Conservation (phyloP, 2,113 vertebrate genomes). For the Cyphotilapia sp. region DNA sequence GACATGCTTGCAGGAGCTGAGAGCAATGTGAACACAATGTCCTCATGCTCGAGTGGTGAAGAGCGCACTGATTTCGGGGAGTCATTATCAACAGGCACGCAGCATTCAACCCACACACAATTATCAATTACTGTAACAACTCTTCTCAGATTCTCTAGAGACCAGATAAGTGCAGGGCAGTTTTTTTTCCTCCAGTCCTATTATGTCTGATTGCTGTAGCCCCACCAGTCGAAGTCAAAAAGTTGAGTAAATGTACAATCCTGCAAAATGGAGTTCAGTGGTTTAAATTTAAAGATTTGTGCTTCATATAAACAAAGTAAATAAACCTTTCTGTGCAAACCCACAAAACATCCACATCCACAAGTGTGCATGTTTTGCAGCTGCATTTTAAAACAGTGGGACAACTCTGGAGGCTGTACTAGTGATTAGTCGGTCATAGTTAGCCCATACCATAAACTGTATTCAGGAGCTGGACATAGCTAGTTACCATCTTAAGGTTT, state of each 20-base stretch:
- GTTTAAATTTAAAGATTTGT: neutral
- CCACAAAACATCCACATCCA: neutral
- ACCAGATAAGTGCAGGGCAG: conserved; percentile 21
- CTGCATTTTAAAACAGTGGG: neutral
- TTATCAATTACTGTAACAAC: conserved; percentile 50
- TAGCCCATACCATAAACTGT: neutral
- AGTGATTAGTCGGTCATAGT: neutral
- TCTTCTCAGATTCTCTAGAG: conserved; percentile 30
- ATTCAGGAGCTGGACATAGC: neutral
- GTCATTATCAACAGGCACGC: conserved; percentile 7
- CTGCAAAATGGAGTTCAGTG: neutral
- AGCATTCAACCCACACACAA: conserved; percentile 20
- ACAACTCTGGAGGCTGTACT: neutral
- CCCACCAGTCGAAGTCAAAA: neutral
- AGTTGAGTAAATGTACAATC: conserved; percentile 8
- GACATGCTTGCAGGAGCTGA: neutral
- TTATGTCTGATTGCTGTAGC: neutral
- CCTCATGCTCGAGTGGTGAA: neutral
- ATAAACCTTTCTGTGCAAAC: neutral
- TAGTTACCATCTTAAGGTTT: neutral
- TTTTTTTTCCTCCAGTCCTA: conserved; percentile 4
- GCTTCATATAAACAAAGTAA: neutral
- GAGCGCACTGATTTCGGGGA: neutral
- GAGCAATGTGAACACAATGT: conserved; percentile 13
- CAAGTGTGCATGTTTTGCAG: neutral